phyloP scores from a whole-genome alignment of 2,113 vertebrate species.

The Anoura caudifer region DNA sequence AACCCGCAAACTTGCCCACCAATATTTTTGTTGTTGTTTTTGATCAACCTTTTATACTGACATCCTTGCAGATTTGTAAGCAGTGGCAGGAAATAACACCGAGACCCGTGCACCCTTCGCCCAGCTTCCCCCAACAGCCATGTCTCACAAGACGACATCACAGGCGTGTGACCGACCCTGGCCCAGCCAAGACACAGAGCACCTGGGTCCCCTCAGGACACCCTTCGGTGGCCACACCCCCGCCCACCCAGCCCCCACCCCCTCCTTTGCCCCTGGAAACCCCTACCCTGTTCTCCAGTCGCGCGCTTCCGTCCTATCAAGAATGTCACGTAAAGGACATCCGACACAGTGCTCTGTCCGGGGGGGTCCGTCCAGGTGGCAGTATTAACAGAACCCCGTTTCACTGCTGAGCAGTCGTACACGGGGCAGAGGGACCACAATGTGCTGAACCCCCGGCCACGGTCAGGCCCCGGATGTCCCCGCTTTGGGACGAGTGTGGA shows the following conservation, averaged over 20 bases:
- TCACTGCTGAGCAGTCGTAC: neutral
- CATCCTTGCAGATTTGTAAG: too few species aligned
- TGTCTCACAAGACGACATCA: too few species aligned
- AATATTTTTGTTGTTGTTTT: neutral
- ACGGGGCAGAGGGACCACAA: neutral
- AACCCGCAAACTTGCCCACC: neutral
- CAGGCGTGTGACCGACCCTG: accelerated
- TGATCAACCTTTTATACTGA: neutral
- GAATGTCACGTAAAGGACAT: neutral
- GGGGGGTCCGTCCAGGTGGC: neutral
- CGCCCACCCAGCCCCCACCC: too few species aligned
- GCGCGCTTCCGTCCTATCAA: too few species aligned
- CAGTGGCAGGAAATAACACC: neutral
- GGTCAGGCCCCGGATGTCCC: neutral
- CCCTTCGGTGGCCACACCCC: accelerated
- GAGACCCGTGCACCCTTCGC: neutral
- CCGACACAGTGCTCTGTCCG: neutral
- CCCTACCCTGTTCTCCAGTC: neutral
- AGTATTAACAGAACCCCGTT: too few species aligned
- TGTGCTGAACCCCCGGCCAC: too few species aligned
- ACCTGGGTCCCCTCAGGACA: accelerated
- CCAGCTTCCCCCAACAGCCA: too few species aligned
- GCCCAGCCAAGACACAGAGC: neutral
- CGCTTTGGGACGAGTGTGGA: neutral
- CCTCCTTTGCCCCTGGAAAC: neutral